Evolutionary conservation across 2,113 vertebrate genomes (phyloP).

Genomic region (Psettodes erumei): DNA sequence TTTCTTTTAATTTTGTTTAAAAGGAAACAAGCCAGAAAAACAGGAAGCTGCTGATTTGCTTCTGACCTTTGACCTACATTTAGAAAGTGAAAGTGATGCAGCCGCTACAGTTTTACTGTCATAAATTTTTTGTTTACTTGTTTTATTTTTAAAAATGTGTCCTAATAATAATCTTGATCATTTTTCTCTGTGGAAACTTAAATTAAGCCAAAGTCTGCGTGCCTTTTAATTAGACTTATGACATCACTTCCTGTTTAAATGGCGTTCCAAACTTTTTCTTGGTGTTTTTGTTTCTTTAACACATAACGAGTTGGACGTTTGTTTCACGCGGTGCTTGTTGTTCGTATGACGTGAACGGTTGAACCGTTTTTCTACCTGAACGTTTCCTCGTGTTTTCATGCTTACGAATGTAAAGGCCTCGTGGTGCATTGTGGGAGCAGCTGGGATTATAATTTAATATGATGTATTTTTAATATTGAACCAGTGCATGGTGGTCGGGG

Average conservation of each 20-base stretch:
- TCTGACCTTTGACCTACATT: constrained; percentile 45
- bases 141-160: neutral
- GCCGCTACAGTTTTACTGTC: neutral
- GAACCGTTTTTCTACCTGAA: neutral
- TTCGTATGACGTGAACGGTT: neutral
- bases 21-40: constrained; percentile 51
- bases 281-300: neutral
- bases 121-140: neutral
- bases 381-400: neutral
- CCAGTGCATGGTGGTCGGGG: constrained; percentile 29
- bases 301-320: too few species aligned
- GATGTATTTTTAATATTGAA: constrained; percentile 35
- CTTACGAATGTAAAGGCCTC: constrained; percentile 34
- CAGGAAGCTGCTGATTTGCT: constrained; percentile 47
- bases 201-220: constrained; percentile 42
- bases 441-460: constrained; percentile 16
- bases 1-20: neutral
- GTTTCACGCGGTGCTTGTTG: too few species aligned
- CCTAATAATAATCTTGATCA: too few species aligned
- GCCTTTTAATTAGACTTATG: constrained; percentile 53
- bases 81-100: neutral
- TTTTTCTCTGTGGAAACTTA: neutral
- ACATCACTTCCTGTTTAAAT: constrained; percentile 45
- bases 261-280: neutral
- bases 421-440: constrained; percentile 57